Evolutionary conservation across 2,888 invertebrate species (phyloP), one percentile per base, ranked within the genome.

Genomic region (Artemia sinica): DNA sequence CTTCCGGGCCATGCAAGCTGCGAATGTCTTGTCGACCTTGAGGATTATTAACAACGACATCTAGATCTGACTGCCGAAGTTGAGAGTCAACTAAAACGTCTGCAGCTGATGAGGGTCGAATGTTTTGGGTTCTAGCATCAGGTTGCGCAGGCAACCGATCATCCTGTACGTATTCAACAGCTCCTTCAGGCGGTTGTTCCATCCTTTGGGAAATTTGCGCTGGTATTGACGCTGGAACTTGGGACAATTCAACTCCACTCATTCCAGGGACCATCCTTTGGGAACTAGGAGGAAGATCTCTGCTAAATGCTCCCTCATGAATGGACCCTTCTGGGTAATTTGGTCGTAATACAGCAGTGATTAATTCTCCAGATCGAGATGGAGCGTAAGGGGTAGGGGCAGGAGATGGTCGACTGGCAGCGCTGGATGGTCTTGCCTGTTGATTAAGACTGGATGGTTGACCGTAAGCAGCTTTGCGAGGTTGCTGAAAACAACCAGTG

Each of bases 211-310:
- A 28, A n/a, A n/a, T 58, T 58, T 58, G 63, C 11, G 63, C 8
- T 58, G 28, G 8, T 58, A 28, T 58, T 28, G 63, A 28, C 63
- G 63, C n/a, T 8, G 63, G n/a, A n/a, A n/a, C 63, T 58, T 58
- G 63, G n/a, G 14, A 18, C 9, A 58, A 28, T n/a, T 58, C 63
- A 18, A n/a, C 11, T 28, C 63, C 63, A 10, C 63, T 58, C 63
- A 58, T 70, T n/a, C 71, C 69, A 10, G 69, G 69, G 49, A 71
- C 52, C 69, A 69, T 71, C n/a, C 71, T 65, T n/a, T 66, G 69
- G 8, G 67, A 69, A 12, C 71, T 69, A 50, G 69, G 69, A 18
- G 67, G 71, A 48, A 70, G 65, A 28, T 58, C 63, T 11, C 63
- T 58, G 10, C 63, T 58, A 58, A 58, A 58, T 10, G n/a, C 63